Conservation (phyloP, 2,113 vertebrate genomes). For the Mesocricetus auratus region DNA sequence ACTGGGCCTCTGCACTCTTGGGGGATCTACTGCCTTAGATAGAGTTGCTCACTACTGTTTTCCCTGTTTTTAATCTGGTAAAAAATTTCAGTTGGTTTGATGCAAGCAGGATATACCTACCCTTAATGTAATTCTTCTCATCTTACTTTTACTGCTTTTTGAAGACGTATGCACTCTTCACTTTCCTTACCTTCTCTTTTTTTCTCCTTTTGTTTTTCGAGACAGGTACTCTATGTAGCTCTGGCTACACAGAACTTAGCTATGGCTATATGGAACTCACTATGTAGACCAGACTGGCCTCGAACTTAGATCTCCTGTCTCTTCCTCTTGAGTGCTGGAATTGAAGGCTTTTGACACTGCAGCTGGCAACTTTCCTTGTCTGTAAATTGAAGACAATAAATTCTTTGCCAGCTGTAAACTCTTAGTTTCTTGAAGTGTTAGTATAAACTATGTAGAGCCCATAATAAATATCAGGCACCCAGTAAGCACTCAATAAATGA, state of each 20-base stretch:
- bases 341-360: background rate
- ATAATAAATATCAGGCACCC: background rate
- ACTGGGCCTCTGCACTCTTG: constrained; percentile 57
- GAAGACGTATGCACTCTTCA: background rate
- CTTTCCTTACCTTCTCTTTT: background rate
- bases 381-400: constrained; percentile 14
- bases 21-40: constrained; percentile 12
- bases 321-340: background rate
- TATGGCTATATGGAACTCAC: background rate
- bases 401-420: constrained; percentile 9
- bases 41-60: constrained; percentile 43
- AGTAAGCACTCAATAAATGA: constrained; percentile 35
- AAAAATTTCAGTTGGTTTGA: constrained; percentile 33
- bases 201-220: background rate
- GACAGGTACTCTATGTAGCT: background rate
- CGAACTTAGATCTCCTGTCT: background rate
- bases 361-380: background rate
- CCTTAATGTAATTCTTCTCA: constrained; percentile 43
- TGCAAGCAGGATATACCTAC: background rate
- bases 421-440: constrained; percentile 33
- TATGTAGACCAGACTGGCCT: background rate
- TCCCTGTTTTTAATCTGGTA: constrained; percentile 38
- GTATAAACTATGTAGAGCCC: background rate
- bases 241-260: background rate
- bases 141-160: constrained; percentile 52